A percentile compares a stretch with the other conserved stretches of the same genome.
Conservation (phyloP, 53 echinoderm and acorn worm species). For the Echinarachnius parma region DNA sequence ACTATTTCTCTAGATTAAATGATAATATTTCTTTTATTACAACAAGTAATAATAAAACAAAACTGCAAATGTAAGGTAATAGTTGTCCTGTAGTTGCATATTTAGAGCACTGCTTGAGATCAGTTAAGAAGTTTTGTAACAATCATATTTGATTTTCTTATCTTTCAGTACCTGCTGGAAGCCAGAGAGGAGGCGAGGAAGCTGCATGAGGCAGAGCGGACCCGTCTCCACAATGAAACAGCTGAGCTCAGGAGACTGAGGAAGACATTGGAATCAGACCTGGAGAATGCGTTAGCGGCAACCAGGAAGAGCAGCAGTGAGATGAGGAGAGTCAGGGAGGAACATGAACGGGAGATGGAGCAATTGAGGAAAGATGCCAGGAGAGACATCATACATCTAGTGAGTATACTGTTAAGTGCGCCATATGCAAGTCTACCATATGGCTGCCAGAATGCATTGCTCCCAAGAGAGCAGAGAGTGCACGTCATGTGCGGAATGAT, state of each 20-base stretch:
- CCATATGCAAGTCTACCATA: too few species aligned
- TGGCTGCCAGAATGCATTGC: too few species aligned
- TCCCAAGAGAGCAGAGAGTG: too few species aligned
- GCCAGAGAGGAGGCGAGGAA: constrained; percentile 72
- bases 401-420: too few species aligned
- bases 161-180: constrained; percentile 37
- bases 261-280: constrained; percentile 64
- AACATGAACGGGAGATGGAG: constrained; percentile 84
- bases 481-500: too few species aligned
- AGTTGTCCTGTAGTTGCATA: too few species aligned
- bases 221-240: constrained; percentile 61
- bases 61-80: too few species aligned
- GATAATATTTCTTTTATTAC: too few species aligned
- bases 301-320: constrained; percentile 62
- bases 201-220: constrained; percentile 63
- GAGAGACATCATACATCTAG: constrained; percentile 80
- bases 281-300: constrained; percentile 47
- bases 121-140: neutral
- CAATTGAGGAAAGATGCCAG: constrained; percentile 80
- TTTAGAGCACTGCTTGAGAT: too few species aligned
- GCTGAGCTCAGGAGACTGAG: constrained; percentile 67
- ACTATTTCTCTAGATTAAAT: too few species aligned
- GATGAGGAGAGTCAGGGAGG: constrained; percentile 55
- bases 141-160: neutral
- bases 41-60: too few species aligned